A percentile compares a stretch with the other conserved stretches of the same genome.
Evolutionary conservation across 2,113 vertebrate species (phyloP).

Genomic region (Myrmecophaga tridactyla): DNA sequence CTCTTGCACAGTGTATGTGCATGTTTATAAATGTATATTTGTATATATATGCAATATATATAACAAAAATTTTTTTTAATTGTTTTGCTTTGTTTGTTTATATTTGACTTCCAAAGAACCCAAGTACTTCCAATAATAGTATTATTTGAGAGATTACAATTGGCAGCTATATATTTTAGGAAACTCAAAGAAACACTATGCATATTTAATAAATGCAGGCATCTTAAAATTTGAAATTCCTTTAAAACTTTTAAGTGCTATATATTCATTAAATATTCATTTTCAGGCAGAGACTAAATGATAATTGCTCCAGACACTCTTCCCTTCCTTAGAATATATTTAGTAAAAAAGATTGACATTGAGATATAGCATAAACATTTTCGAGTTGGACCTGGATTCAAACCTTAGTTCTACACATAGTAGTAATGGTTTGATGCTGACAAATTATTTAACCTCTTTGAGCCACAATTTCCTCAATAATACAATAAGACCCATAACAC

Average conservation of each 20-base stretch:
- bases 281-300: neutral
- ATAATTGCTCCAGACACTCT: neutral
- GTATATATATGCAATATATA: neutral
- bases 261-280: constrained; percentile 5
- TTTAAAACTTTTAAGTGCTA: neutral
- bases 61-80: no score
- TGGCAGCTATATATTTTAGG: neutral
- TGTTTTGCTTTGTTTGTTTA: neutral
- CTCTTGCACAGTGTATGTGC: neutral
- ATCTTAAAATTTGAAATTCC: neutral
- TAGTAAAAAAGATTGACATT: neutral
- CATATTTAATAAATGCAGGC: neutral
- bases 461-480: neutral
- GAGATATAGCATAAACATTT: constrained; percentile 28
- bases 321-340: neutral
- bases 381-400: neutral
- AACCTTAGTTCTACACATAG: neutral
- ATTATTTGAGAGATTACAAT: neutral
- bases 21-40: no score
- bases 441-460: constrained; percentile 34
- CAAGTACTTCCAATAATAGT: neutral
- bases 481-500: neutral
- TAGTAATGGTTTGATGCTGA: neutral
- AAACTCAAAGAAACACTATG: neutral
- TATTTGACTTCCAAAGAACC: neutral